Percentiles rank a stretch among this genome's conserved stretches.
These are phyloP conservation scores for Sycophila texana DNA, from an alignment of 2,888 invertebrate genomes.

Conservation along the genomic window DNA sequence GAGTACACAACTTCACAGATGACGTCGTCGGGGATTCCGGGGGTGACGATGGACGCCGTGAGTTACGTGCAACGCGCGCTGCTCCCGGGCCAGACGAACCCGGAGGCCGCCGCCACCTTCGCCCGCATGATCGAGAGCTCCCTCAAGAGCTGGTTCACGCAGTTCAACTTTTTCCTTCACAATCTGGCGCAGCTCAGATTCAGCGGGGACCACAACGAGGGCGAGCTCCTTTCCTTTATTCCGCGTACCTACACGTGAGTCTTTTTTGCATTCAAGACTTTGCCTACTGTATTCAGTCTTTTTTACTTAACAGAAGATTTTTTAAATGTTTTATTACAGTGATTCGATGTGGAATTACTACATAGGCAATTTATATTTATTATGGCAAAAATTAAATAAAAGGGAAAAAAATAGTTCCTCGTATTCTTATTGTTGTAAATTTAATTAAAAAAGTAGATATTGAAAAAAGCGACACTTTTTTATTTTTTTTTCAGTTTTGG, in stretches of 20 bases:
- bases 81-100: constrained; percentile 91
- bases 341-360: too few relatives aligned
- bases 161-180: constrained; percentile 98
- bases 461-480: too few relatives aligned
- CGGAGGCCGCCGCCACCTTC: constrained; percentile 97
- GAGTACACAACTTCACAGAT: constrained; percentile 79
- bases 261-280: not conserved
- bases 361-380: too few relatives aligned
- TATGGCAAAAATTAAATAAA: too few relatives aligned
- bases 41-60: constrained; percentile 94
- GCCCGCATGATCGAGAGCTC: constrained; percentile 97
- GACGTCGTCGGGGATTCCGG: constrained; percentile 93
- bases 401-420: too few relatives aligned
- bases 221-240: constrained; percentile 92
- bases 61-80: constrained; percentile 94
- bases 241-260: constrained; percentile 94
- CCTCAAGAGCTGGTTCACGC: constrained; percentile 94
- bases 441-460: too few relatives aligned
- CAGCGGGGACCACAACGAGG: constrained; percentile 89
- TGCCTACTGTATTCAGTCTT: not conserved
- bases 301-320: constrained; percentile 1
- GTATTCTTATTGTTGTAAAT: too few relatives aligned
- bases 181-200: constrained; percentile 96
- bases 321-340: too few relatives aligned
- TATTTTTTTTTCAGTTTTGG: too few relatives aligned